Percentiles rank a stretch among this genome's conserved stretches.
Evolutionary conservation across 2,113 vertebrate species (phyloP).

Genomic region (Tachysurus fulvidraco): DNA sequence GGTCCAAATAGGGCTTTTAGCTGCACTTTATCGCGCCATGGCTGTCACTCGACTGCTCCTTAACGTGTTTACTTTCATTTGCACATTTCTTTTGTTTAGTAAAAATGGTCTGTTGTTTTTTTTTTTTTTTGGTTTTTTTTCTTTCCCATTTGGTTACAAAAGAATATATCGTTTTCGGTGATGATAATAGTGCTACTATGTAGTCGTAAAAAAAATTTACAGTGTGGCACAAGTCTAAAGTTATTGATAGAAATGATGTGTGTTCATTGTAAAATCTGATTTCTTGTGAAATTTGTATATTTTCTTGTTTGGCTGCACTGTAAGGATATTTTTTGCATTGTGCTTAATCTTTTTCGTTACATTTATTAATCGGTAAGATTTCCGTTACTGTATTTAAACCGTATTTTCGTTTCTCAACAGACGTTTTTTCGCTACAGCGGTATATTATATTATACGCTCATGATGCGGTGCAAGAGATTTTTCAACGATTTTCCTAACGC

Average conservation of each 20-base stretch:
- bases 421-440: constrained; percentile 37
- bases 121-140: neutral
- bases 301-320: constrained; percentile 34
- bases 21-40: constrained; percentile 70
- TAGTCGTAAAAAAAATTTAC: constrained; percentile 21
- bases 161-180: constrained; percentile 12
- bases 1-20: constrained; percentile 38
- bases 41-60: constrained; percentile 53
- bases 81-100: constrained; percentile 61
- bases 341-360: constrained; percentile 45
- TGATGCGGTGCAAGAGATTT: neutral
- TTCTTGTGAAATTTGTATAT: constrained; percentile 44
- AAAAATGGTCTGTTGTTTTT: neutral
- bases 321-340: constrained; percentile 15
- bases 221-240: constrained; percentile 53
- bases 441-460: neutral
- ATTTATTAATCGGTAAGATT: neutral
- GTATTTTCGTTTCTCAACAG: constrained; percentile 30
- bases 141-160: neutral
- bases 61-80: constrained; percentile 70
- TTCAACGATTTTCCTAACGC: constrained; percentile 15
- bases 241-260: neutral
- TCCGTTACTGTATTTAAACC: constrained; percentile 53
- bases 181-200: constrained; percentile 29
- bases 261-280: neutral